Evolutionary conservation across 2,888 invertebrate genomes (phyloP).

Genomic region (Caenorhabditis parvicauda): DNA sequence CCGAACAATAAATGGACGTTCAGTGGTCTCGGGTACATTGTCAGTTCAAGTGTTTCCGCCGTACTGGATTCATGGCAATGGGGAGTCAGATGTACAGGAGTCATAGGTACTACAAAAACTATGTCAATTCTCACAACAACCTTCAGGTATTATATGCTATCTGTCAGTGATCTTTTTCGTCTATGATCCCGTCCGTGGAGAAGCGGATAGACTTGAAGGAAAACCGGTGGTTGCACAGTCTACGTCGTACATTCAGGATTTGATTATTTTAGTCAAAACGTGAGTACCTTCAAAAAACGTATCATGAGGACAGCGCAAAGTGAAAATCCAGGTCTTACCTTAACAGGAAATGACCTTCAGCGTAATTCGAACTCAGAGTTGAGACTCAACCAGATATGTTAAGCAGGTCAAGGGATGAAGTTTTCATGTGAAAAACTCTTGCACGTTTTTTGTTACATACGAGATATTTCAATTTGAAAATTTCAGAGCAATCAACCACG

Average conservation of each 20-base stretch:
- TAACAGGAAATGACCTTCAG: too few relatives aligned
- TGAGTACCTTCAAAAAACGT: background rate
- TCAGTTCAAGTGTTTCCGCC: slow-evolving; percentile 29
- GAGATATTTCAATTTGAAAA: too few relatives aligned
- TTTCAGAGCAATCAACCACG: too few relatives aligned
- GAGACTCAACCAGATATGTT: too few relatives aligned
- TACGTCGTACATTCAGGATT: slow-evolving; percentile 27
- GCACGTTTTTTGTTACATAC: too few relatives aligned
- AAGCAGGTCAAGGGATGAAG: too few relatives aligned
- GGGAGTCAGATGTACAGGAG: slow-evolving; percentile 23
- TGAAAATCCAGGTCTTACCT: too few relatives aligned
- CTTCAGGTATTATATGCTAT: too few relatives aligned
- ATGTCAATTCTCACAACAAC: too few relatives aligned
- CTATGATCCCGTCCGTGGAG: slow-evolving; percentile 53
- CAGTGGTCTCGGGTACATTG: slow-evolving; percentile 40
- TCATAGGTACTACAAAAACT: slow-evolving; percentile 5
- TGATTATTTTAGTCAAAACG: slow-evolving; percentile 29
- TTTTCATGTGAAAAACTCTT: too few relatives aligned
- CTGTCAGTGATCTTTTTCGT: slow-evolving; percentile 50
- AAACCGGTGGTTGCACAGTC: slow-evolving; percentile 7
- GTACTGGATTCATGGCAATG: slow-evolving; percentile 25
- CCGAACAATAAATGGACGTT: background rate
- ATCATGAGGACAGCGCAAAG: too few relatives aligned
- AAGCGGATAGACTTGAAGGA: slow-evolving; percentile 34
- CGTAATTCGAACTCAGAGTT: too few relatives aligned